Base-by-base conservation (phyloP, 2,797 vertebrate species). In the Xyrichtys novacula region DNA sequence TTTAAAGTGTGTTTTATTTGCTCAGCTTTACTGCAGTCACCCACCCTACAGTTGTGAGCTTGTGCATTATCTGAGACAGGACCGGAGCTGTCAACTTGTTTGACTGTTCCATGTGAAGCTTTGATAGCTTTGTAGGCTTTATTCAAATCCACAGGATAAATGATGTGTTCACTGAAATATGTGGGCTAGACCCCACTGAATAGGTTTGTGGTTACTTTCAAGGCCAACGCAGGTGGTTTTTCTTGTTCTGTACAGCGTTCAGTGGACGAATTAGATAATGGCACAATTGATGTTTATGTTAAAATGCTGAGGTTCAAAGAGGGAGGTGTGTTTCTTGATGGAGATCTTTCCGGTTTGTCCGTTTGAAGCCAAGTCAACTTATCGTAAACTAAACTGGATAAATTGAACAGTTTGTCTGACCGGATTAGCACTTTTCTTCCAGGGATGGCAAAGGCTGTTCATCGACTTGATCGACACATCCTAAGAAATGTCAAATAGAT, bases 201-300 rank as follows among this genome's bases (percentile, higher is more conserved):
- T 84, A 65, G 81, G 36, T 73, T 71, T 91, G 88, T 74, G 84
- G 87, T 89, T 89, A 88, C 88, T 91, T 91, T 92, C 60, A 88
- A 86, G 84, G 70, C 38, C 42, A 22, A 48, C 53, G 38, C 92
- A 92, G 89, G 91, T 93, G 92, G 77, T 70, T 83, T 63, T 52
- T 15, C 47, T n/a, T 76, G 62, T 69, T 86, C 67, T 91, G 76
- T 84, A 38, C 60, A 49, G n/a, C 42, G 71, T 65, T 77, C 49
- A 61, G 74, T 32, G 78, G 91, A 88, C 84, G 34, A 76, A 56
- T 83, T 74, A 85, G 86, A 92, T 92, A 91, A 88, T 50, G 76
- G 88, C 65, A 65, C 43, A 49, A 72, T 79, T 55, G 62, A 74
- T 88, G 90, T 91, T 89, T 88, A 85, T 65, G 81, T 84, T 87